Evolutionary conservation across 37 sponge, comb jelly and placozoan species (phyloP).

Genomic region (Tethya wilhelma): DNA sequence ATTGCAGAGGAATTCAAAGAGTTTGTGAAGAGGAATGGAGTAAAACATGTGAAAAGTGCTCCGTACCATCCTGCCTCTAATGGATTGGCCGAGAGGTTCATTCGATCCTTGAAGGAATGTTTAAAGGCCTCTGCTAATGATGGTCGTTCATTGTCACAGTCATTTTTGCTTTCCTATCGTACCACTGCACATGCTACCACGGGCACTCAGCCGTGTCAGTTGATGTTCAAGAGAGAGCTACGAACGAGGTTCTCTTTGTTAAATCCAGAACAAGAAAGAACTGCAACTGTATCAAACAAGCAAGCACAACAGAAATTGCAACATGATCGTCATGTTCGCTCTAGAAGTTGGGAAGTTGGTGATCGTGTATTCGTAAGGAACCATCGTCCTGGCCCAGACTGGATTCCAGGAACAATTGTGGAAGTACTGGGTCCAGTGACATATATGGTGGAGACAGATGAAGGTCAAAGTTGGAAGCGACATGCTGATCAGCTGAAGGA

Average conservation of each 20-base stretch:
- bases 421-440: not conserved
- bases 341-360: not conserved
- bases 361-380: not conserved
- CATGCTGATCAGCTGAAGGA: not conserved
- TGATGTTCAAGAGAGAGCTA: not conserved
- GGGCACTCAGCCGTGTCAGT: not conserved
- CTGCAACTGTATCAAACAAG: conserved; percentile 1
- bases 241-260: not conserved
- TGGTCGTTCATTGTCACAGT: not conserved
- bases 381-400: no score
- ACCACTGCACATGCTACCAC: conserved; percentile 2
- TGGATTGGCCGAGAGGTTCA: conserved; percentile 12
- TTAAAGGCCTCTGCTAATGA: not conserved
- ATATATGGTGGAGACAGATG: no score
- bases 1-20: not conserved
- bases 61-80: conserved; percentile 6
- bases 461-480: no score
- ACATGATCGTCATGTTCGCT: not conserved
- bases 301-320: no score
- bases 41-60: not conserved
- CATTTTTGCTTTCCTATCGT: not conserved
- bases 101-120: not conserved
- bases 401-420: not conserved
- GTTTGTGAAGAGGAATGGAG: not conserved
- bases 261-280: conserved; percentile 3